Conservation (phyloP, 2,113 vertebrate species). For the Micronycteris hirsuta region DNA sequence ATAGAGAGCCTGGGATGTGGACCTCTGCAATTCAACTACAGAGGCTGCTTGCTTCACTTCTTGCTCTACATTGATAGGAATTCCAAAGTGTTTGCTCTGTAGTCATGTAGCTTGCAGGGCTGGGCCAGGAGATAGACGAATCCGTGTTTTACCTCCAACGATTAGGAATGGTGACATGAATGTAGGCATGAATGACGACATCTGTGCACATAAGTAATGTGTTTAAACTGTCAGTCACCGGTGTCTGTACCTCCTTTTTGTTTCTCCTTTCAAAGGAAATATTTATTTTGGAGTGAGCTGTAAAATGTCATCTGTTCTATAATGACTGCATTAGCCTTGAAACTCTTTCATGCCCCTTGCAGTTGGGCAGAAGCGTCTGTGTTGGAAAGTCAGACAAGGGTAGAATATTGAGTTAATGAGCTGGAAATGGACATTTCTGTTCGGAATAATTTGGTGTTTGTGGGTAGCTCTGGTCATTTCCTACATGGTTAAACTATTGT, state of each 20-base stretch:
- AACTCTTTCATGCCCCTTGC: background rate
- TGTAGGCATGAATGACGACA: background rate
- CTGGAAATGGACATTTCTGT: background rate
- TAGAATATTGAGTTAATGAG: background rate
- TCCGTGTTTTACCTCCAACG: background rate
- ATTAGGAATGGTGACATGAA: background rate
- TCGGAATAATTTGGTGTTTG: background rate
- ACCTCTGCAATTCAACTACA: background rate
- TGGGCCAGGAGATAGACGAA: background rate
- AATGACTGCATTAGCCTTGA: background rate
- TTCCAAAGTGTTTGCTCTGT: background rate
- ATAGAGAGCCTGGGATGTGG: background rate
- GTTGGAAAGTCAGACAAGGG: background rate
- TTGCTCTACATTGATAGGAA: background rate
- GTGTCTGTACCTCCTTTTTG: background rate
- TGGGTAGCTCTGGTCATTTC: background rate
- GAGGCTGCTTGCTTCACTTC: background rate
- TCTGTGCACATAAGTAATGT: background rate
- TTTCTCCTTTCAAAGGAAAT: slow-evolving; percentile 30
- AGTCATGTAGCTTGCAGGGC: background rate
- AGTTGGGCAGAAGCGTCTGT: background rate
- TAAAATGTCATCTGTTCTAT: slow-evolving; percentile 39
- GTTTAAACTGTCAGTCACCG: background rate
- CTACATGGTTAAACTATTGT: background rate
- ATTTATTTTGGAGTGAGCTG: background rate